A percentile compares a stretch with the other conserved stretches of the same genome.
These are phyloP conservation scores for Scaptomyza graminum DNA, from an alignment of 1,140 invertebrate genomes.

Conservation along the genomic window DNA sequence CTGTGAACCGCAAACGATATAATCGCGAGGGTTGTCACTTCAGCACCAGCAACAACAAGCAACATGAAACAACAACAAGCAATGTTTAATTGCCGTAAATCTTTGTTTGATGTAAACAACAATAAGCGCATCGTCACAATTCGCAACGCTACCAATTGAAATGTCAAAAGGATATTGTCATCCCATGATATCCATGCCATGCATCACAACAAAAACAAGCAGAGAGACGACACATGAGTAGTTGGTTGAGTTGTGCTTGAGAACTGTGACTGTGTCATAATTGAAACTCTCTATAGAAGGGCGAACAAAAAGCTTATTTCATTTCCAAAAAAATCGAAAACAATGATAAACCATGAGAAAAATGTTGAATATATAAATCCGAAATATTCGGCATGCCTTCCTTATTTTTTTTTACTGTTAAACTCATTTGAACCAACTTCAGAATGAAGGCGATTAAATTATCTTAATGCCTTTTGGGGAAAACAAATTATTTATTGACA, in stretches of 20 bases:
- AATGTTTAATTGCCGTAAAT: slow-evolving; percentile 84
- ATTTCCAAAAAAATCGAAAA: neutral
- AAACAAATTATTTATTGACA: no score
- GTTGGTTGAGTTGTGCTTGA: slow-evolving; percentile 1
- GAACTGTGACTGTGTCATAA: slow-evolving; percentile 49
- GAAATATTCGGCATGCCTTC: no score
- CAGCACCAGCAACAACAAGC: slow-evolving; percentile 34
- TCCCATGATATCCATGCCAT: slow-evolving; percentile 46
- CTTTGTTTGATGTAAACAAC: slow-evolving; percentile 83
- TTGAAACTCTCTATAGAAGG: slow-evolving; percentile 2
- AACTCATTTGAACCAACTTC: no score
- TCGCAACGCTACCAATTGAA: slow-evolving; percentile 74
- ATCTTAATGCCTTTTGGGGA: no score
- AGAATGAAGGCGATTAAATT: no score
- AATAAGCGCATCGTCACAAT: slow-evolving; percentile 56
- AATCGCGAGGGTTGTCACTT: slow-evolving; percentile 78
- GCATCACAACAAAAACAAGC: slow-evolving; percentile 45
- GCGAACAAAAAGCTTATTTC: neutral
- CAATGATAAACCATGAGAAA: neutral
- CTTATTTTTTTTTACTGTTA: no score
- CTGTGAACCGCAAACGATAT: slow-evolving; percentile 77
- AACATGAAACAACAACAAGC: slow-evolving; percentile 17
- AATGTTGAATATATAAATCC: no score
- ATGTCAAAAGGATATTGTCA: slow-evolving; percentile 58
- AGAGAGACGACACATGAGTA: slow-evolving; percentile 4